Base-by-base conservation (phyloP, 2,797 vertebrate species). In the Fundulus diaphanus region DNA sequence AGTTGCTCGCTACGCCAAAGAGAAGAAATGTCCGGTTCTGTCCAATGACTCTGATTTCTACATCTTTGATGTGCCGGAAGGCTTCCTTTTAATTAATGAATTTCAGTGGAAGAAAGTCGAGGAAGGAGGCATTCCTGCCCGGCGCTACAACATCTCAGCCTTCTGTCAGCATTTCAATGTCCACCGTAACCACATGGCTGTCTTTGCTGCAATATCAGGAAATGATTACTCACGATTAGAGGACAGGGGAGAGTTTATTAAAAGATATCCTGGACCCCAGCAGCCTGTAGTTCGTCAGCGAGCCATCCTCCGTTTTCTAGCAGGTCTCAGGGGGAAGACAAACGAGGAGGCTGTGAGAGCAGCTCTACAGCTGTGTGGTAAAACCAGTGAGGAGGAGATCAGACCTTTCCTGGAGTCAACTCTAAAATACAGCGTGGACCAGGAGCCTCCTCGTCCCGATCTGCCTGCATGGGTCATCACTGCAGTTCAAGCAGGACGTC, bases 181-280 rank as follows among this genome's bases (percentile, higher is more conserved):
- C 2, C 12, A 66, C 0, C 22, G 22, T 44, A 3, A 51, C 5
- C 37, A 71, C 27, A 42, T 77, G 48, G 48, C 75, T 0, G 24
- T 77, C 35, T 56, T 77, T 56, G 75, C 75, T 77, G 40, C 69
- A 7, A 12, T 72, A 66, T 49, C 49, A 29, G 69, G 69, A 52
- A 77, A 77, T n/a, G 59, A 71, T 76, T 76, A 0, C 61, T 76
- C 74, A 71, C n/a, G 3, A 7, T 27, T 66, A 56, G 29, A 52
- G 4, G 48, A 66, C n/a, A 24, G 0, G 0, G 22, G 42, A 27
- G 13, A 3, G n/a, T 59, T 59, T 6, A 33, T 27, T n/a, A 7
- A 24, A 27, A 46, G 7, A 44, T n/a, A 44, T 44, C 31, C 7
- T 59, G 16, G 33, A 33, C 2, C 57, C 22, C 16, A 59, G 31